phyloP scores from a whole-genome alignment of 2,888 invertebrate genomes.

The Baronia brevicornis region DNA sequence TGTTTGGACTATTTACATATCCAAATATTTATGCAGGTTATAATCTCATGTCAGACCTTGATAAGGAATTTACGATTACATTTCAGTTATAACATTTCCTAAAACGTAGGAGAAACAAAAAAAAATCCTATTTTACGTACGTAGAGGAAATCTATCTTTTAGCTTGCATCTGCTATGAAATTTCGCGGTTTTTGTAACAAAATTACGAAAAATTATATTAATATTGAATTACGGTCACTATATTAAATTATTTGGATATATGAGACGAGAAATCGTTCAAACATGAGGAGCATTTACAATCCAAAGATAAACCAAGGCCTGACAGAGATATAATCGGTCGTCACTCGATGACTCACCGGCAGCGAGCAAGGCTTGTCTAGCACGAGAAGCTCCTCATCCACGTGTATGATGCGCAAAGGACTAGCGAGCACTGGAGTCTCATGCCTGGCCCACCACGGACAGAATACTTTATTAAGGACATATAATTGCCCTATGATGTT shows the following conservation, averaged over 20 bases:
- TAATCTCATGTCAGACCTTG: conserved; percentile 58
- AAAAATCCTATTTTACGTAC: too few relatives aligned
- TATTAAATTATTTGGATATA: too few relatives aligned
- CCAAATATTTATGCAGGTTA: conserved; percentile 55
- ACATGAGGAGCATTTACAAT: not conserved
- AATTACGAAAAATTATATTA: too few relatives aligned
- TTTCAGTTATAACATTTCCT: not conserved
- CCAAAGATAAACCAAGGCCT: conserved; percentile 1
- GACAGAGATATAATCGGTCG: conserved; percentile 10
- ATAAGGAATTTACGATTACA: conserved; percentile 22
- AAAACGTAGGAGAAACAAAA: not conserved
- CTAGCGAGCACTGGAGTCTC: conserved; percentile 90
- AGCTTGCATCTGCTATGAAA: too few relatives aligned
- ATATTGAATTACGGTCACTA: too few relatives aligned
- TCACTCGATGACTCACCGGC: conserved; percentile 78
- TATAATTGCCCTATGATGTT: conserved; percentile 20
- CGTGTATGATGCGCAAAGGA: conserved; percentile 87
- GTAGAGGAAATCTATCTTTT: too few relatives aligned
- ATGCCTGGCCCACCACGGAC: conserved; percentile 80
- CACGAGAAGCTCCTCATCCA: conserved; percentile 89
- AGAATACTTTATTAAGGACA: conserved; percentile 24
- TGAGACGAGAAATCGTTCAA: too few relatives aligned
- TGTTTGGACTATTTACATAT: conserved; percentile 45
- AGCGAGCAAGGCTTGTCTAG: conserved; percentile 93
- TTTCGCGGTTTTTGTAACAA: too few relatives aligned